Base-by-base conservation (phyloP, 2,113 vertebrate genomes). In the Corythoichthys intestinalis region DNA sequence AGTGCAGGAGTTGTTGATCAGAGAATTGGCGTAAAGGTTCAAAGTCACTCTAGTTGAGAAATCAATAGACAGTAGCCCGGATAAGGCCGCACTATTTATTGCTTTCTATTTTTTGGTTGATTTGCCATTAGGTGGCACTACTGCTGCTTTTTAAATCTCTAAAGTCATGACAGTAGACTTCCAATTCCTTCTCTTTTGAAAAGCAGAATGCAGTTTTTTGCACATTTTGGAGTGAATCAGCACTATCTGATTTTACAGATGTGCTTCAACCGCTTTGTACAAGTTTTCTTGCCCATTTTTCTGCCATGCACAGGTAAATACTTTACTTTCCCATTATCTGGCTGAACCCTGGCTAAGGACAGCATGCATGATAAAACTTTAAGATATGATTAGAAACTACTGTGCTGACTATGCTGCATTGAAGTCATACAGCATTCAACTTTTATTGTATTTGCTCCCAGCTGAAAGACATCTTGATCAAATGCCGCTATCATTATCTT, bases 31-130 rank as follows among this genome's bases (percentile, higher is more conserved):
- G 61, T 34, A 12, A 69, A 82, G 56, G 75, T 84, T 80, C 81
- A 84, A 82, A 86, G 82, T 85, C 71, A 65, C 53, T 72, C 34
- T 5, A 7, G 56, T 53, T 47, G 59, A 79, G 63, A 82, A 78
- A 83, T 86, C 84, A 85, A 80, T 73, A 53, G 81, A 85, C 88
- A 89, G 86, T 82, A 88, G 85, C 85, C 78, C 65, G 78, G 83
- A 84, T 86, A 88, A 86, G 50, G 6, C 20, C 46, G 71, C 54
- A 52, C 65, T 53, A 15, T 70, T 38, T 60, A 8, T n/a, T 74
- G 66, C 77, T 74, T 52, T 78, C 68, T 62, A 17, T 20, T 61
- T 65, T 72, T 14, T 41, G 3, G 60, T 11, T 5, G 44, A 28
- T 72, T 70, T 12, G 60, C 73, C 85, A 82, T 80, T 73, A 85